These are phyloP conservation scores for Suillia variegata DNA, from an alignment of 2,888 invertebrate genomes.

Conservation along the genomic window DNA sequence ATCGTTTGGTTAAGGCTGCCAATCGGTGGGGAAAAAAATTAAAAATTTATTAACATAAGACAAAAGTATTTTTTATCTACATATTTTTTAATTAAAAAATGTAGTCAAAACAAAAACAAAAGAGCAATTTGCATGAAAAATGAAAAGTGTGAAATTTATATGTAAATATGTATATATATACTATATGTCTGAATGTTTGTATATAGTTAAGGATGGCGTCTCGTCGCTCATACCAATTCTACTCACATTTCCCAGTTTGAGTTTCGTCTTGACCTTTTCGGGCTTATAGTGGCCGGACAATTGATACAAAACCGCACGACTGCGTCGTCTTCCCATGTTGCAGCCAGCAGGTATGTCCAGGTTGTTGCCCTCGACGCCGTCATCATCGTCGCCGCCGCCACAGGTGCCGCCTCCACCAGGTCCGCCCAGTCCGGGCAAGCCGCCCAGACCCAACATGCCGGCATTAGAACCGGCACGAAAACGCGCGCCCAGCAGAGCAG, in stretches of 20 bases:
- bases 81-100: no score
- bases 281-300: conserved; percentile 95
- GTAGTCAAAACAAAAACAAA: no score
- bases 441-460: conserved; percentile 70
- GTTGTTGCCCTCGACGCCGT: conserved; percentile 74
- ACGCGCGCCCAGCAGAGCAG: conserved; percentile 79
- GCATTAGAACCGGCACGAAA: conserved; percentile 77
- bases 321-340: conserved; percentile 90
- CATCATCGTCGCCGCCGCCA: conserved; percentile 35
- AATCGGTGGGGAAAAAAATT: no score
- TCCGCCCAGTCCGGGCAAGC: conserved; percentile 47
- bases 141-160: no score
- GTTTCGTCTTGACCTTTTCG: conserved; percentile 89
- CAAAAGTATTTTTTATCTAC: no score
- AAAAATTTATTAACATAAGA: no score
- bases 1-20: no score
- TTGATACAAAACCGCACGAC: conserved; percentile 94
- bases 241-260: conserved; percentile 94
- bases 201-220: no score
- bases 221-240: conserved; percentile 9
- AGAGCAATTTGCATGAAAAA: no score
- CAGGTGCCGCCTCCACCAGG: conserved; percentile 27
- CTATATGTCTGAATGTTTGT: no score
- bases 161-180: no score
- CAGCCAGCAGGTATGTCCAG: conserved; percentile 81